Conservation (phyloP, 1,140 invertebrate species). For the Brachionus paranguensis region DNA sequence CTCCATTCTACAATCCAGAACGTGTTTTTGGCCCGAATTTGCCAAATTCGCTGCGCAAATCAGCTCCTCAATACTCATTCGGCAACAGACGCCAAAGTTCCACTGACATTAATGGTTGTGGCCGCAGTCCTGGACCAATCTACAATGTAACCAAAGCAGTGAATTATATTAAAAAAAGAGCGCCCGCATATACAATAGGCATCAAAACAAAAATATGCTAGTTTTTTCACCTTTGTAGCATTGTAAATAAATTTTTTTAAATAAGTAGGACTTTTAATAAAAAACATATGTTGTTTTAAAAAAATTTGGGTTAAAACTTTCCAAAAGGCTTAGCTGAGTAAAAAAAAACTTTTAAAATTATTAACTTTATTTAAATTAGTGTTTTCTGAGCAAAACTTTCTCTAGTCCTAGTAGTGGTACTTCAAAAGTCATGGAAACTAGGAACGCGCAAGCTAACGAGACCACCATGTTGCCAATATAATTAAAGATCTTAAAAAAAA, state of each 20-base stretch:
- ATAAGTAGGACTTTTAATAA: neutral
- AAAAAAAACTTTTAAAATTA: no score
- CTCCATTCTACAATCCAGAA: constrained; percentile 2
- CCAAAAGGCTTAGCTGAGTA: no score
- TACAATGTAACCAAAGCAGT: constrained; percentile 1
- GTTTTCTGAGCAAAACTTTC: constrained; percentile 42
- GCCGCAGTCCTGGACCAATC: neutral
- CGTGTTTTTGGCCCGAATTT: neutral
- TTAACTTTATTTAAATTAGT: neutral
- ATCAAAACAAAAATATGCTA: neutral
- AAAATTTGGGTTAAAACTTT: no score
- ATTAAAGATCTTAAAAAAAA: constrained; percentile 43
- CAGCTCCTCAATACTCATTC: constrained; percentile 12
- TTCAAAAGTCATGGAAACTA: constrained; percentile 52
- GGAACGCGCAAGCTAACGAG: constrained; percentile 46
- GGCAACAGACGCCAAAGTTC: neutral
- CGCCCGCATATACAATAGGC: constrained; percentile 4
- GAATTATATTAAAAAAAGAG: constrained; percentile 19
- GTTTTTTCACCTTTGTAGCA: neutral
- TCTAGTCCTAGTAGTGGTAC: constrained; percentile 51
- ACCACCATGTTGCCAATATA: constrained; percentile 48
- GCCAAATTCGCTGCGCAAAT: neutral
- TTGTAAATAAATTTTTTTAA: neutral
- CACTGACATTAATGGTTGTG: neutral
- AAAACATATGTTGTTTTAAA: neutral